Evolutionary conservation across 2,797 vertebrate genomes (phyloP).

Genomic region (Gorsachius magnificus): DNA sequence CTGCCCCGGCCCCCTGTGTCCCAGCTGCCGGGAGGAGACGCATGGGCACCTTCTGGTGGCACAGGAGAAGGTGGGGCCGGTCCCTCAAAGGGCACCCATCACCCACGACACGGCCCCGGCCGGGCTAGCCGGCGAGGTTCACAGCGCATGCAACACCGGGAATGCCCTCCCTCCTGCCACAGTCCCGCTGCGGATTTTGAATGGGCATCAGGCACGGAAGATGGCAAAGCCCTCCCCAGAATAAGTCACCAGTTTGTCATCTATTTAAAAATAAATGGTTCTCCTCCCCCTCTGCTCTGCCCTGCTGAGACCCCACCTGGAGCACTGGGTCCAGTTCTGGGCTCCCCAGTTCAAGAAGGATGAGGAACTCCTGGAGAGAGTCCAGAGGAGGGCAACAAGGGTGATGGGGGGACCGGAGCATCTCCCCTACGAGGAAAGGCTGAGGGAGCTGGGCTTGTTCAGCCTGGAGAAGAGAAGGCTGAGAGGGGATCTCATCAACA

Average conservation of each 20-base stretch:
- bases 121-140: not conserved
- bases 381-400: too few species aligned
- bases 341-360: too few species aligned
- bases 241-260: not conserved
- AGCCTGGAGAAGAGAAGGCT: too few species aligned
- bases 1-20: not conserved
- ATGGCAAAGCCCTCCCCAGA: not conserved
- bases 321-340: too few species aligned
- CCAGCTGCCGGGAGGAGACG: not conserved
- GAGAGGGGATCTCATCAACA: too few species aligned
- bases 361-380: too few species aligned
- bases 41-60: not conserved
- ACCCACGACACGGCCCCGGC: not conserved
- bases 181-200: not conserved
- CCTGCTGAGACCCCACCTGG: too few species aligned
- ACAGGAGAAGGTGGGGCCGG: not conserved
- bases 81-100: not conserved
- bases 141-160: accelerated
- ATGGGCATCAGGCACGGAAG: not conserved
- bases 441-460: too few species aligned
- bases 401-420: too few species aligned
- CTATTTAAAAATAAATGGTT: not conserved
- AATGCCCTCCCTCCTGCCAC: not conserved
- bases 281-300: too few species aligned
- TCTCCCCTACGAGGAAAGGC: too few species aligned